A percentile compares a stretch with the other conserved stretches of the same genome.
phyloP scores from a whole-genome alignment of 1,140 invertebrate species.

The Lutraria rhynchaena region DNA sequence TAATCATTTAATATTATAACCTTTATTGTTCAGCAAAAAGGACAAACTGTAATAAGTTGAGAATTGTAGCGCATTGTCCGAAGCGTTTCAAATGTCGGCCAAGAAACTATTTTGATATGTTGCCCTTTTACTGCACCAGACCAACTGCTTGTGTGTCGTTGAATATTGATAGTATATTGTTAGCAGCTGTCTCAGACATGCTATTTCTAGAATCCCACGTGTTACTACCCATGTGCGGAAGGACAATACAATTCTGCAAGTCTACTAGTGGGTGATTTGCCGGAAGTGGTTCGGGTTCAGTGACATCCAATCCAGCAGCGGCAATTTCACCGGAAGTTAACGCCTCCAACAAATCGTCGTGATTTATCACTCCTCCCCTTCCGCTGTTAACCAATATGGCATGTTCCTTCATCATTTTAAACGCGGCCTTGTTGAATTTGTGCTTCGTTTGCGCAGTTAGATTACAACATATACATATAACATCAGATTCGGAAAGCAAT shows the following conservation, averaged over 20 bases:
- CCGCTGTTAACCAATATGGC: constrained; percentile 80
- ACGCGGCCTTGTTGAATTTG: constrained; percentile 67
- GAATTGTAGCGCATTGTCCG: too few species aligned
- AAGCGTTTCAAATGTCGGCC: too few species aligned
- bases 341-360: constrained; percentile 83
- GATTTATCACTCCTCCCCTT: constrained; percentile 78
- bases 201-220: constrained; percentile 89
- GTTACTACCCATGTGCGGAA: constrained; percentile 97
- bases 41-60: too few species aligned
- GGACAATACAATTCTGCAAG: constrained; percentile 91
- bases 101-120: too few species aligned
- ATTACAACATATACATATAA: constrained; percentile 77
- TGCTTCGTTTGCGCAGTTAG: constrained; percentile 67
- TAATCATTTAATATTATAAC: too few species aligned
- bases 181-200: constrained; percentile 92
- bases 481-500: constrained; percentile 75
- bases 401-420: constrained; percentile 81
- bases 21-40: too few species aligned
- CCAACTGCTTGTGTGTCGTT: constrained; percentile 72
- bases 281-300: constrained; percentile 94
- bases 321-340: constrained; percentile 88
- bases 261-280: constrained; percentile 89
- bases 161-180: constrained; percentile 92
- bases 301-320: constrained; percentile 96
- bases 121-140: constrained; percentile 31